Base-by-base conservation (phyloP, 2,888 invertebrate species). In the Eulithis prunata region DNA sequence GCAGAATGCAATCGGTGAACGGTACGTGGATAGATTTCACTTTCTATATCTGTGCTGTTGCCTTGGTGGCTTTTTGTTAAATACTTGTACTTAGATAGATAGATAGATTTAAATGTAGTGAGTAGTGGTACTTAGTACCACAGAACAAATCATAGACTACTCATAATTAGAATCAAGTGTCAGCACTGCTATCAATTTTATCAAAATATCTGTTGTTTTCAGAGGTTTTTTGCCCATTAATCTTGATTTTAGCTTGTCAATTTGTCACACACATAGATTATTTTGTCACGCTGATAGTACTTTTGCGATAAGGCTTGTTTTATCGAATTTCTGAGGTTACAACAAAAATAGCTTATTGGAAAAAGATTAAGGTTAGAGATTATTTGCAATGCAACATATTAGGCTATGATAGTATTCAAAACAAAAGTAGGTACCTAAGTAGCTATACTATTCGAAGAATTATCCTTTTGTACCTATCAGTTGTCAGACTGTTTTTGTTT, bases 21-120 rank as follows among this genome's bases (percentile, higher is more conserved):
- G 88, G 86, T 78, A 78, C 74, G 76, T 66, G 83, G 87, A 84
- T 87, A 86, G 88, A 86, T 89, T 88, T 88, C 86, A 87, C 89
- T 89, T 89, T 88, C 86, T 79, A 88, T 89, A 83, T 87, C 86
- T 85, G 87, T 78, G 71, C 68, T 76, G 80, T 84, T 81, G 80
- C 86, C 85, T 88, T 87, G 84, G 78, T 69, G 21, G 57, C 41
- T 67, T 79, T 80, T 78, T 78, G 74, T 63, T 66, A 47, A 14
- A 41, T 41, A 41, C 7, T 8, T 41, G 8, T 32, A 32, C 0
- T 1, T 32, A 32, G 2, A 8, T 14, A 14, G 45, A 47, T 47
- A 47, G 14, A 47, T 47, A 47, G 13, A 32, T 32, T n/a, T 32
- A 32, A 32, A 5, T 32, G 21, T 21, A 21, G 1, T 21, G 21